These are phyloP conservation scores for Cryptotis parvus DNA, from an alignment of 2,113 vertebrate species.

Conservation along the genomic window DNA sequence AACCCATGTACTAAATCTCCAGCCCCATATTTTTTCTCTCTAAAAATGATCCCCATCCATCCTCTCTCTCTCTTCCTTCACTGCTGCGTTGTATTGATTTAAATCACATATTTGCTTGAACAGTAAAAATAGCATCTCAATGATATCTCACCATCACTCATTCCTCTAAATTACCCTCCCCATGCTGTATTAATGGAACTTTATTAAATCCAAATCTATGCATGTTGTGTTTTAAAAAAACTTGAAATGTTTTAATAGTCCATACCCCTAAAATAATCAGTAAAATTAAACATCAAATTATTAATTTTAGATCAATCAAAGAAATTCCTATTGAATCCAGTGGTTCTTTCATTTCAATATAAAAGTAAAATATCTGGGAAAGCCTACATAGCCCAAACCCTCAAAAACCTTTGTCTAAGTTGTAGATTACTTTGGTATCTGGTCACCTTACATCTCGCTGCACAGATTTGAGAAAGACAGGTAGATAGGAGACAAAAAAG, in stretches of 20 bases:
- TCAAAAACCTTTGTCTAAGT: background rate
- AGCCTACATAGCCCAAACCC: background rate
- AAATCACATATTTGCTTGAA: background rate
- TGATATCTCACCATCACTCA: background rate
- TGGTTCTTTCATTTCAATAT: constrained; percentile 8
- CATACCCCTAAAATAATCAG: background rate
- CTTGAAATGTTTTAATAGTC: background rate
- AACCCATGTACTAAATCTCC: no score
- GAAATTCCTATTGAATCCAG: background rate
- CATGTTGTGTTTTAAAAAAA: no score
- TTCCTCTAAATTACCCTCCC: background rate
- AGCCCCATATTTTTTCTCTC: no score
- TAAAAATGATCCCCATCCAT: background rate
- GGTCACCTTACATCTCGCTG: background rate
- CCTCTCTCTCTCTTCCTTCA: background rate
- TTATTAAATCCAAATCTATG: background rate
- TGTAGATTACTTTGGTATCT: background rate
- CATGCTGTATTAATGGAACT: background rate
- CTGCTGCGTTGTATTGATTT: no score
- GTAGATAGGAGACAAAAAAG: no score
- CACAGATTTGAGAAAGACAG: background rate
- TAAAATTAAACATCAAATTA: background rate
- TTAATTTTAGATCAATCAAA: background rate
- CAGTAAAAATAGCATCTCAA: background rate
- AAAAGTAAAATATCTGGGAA: background rate